Evolutionary conservation across 2,797 vertebrate genomes (phyloP).

Genomic region (Bufotes viridis): DNA sequence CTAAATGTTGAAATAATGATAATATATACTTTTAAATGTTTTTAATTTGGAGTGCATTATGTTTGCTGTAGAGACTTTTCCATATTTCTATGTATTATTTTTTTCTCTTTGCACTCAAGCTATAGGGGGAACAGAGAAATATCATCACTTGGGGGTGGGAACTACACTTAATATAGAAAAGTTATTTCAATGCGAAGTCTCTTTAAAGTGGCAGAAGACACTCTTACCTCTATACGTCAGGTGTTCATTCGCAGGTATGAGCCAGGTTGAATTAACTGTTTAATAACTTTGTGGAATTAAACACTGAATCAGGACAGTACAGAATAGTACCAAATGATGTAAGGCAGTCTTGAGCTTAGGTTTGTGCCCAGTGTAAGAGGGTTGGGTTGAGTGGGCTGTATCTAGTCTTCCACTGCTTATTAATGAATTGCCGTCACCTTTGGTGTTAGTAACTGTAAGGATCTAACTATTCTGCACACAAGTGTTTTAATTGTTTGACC

Average conservation of each 20-base stretch:
- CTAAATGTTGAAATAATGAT: not conserved
- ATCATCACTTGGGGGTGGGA: not conserved
- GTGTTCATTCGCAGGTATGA: too few relatives aligned
- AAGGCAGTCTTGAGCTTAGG: not conserved
- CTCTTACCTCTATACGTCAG: not conserved
- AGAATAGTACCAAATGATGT: not conserved
- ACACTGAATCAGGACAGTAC: not conserved
- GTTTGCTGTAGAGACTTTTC: not conserved
- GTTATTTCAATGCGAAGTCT: not conserved
- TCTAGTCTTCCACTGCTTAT: conserved; percentile 51
- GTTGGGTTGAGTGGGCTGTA: not conserved
- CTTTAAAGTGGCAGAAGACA: not conserved
- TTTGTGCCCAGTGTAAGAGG: not conserved
- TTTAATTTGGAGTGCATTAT: conserved; percentile 22
- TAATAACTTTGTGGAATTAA: not conserved
- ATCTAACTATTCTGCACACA: conserved; percentile 7
- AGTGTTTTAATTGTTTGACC: not conserved
- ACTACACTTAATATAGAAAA: not conserved
- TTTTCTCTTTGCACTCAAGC: conserved; percentile 7
- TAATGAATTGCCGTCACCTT: conserved; percentile 5
- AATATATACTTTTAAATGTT: conserved; percentile 15
- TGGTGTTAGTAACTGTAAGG: not conserved
- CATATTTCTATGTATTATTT: not conserved
- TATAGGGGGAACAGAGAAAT: not conserved
- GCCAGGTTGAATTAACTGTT: not conserved